Evolutionary conservation across 1,140 invertebrate genomes (phyloP).

Genomic region (Triops cancriformis): DNA sequence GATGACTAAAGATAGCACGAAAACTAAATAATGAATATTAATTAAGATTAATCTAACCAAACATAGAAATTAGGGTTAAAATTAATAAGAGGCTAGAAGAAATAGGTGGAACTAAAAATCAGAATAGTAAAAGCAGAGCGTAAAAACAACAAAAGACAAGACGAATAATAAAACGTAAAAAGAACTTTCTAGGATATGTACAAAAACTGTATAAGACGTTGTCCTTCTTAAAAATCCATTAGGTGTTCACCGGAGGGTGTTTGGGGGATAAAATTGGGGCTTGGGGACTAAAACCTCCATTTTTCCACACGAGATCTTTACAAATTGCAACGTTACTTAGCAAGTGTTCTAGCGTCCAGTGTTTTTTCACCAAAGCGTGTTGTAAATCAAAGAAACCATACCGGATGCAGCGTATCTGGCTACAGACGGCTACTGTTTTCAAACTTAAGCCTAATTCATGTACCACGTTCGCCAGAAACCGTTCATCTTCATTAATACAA

Average conservation of each 20-base stretch:
- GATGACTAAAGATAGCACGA: conserved; percentile 15
- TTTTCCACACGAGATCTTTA: conserved; percentile 32
- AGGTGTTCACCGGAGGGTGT: not conserved
- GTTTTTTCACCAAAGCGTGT: conserved; percentile 65
- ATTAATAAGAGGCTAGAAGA: too few relatives aligned
- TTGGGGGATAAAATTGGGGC: not conserved
- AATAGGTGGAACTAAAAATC: too few relatives aligned
- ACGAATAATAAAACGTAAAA: too few relatives aligned
- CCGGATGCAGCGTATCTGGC: conserved; percentile 65
- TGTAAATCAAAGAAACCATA: conserved; percentile 71
- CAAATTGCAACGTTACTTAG: conserved; percentile 58
- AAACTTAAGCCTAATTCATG: conserved; percentile 70
- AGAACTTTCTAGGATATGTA: too few relatives aligned
- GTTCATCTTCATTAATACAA: conserved; percentile 68
- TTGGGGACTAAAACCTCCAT: not conserved
- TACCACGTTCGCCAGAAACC: conserved; percentile 62
- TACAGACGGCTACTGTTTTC: conserved; percentile 68
- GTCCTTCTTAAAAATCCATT: not conserved
- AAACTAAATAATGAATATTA: not conserved
- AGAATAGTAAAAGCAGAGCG: too few relatives aligned
- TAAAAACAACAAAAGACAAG: too few relatives aligned
- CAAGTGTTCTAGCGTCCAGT: conserved; percentile 68
- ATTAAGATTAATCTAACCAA: too few relatives aligned
- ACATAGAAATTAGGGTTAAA: too few relatives aligned
- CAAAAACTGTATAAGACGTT: not conserved